phyloP scores from a whole-genome alignment of 2,888 invertebrate genomes.

The Cancer borealis region DNA sequence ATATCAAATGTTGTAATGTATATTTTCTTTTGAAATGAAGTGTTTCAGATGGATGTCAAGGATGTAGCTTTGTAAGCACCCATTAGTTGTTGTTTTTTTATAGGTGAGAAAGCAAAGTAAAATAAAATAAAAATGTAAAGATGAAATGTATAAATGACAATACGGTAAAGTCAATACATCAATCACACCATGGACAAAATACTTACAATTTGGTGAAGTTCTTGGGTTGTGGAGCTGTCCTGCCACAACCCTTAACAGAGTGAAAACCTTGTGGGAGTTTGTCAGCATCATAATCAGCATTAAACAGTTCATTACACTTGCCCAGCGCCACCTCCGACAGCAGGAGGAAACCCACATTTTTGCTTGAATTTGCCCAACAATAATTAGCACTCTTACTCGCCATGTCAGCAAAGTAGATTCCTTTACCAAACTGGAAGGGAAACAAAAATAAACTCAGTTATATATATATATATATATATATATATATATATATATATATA shows the following conservation, averaged over 20 bases:
- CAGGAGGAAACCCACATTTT: conserved; percentile 89
- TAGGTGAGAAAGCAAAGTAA: not conserved
- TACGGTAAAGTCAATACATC: not conserved
- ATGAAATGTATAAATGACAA: not conserved
- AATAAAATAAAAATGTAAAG: not conserved
- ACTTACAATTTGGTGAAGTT: conserved; percentile 81
- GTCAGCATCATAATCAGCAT: conserved; percentile 86
- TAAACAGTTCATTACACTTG: conserved; percentile 81
- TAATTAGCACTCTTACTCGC: conserved; percentile 99
- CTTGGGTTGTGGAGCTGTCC: conserved; percentile 89
- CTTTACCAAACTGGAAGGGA: conserved; percentile 94
- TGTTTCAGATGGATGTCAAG: too few relatives aligned
- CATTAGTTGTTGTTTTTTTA: not conserved
- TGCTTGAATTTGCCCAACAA: conserved; percentile 87
- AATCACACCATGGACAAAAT: not conserved
- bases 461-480: too few relatives aligned
- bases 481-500: too few relatives aligned
- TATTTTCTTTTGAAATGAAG: too few relatives aligned
- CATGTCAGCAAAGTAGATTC: conserved; percentile 99
- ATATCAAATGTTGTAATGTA: not conserved
- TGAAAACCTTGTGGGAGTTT: conserved; percentile 91
- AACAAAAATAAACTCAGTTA: not conserved
- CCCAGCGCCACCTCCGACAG: conserved; percentile 98
- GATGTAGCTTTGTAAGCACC: not conserved
- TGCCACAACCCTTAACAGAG: conserved; percentile 92